Evolutionary conservation across 2,888 invertebrate species (phyloP).

Genomic region (Drosophila maculinotata): DNA sequence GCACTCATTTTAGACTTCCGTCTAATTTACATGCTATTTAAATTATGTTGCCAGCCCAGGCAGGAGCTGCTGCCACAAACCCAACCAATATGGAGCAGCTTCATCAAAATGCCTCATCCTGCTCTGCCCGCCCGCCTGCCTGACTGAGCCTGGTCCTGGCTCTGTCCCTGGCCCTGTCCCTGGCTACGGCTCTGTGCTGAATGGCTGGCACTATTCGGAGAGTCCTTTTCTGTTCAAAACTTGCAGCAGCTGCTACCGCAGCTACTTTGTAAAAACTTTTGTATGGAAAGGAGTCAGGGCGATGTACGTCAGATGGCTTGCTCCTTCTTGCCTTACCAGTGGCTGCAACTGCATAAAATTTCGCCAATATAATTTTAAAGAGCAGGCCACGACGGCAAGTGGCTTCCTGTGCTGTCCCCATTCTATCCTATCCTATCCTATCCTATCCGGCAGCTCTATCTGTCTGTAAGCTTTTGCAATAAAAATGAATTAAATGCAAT

Average conservation of each 20-base stretch:
- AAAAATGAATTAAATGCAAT: slow-evolving; percentile 81
- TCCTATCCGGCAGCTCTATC: slow-evolving; percentile 55
- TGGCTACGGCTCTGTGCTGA: slow-evolving; percentile 42
- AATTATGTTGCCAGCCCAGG: slow-evolving; percentile 68
- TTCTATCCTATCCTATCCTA: slow-evolving; percentile 20
- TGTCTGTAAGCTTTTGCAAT: slow-evolving; percentile 79
- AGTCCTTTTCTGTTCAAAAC: slow-evolving; percentile 62
- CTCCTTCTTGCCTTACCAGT: slow-evolving; percentile 38
- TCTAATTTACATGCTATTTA: slow-evolving; percentile 81
- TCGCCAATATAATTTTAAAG: slow-evolving; percentile 81
- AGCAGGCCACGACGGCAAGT: slow-evolving; percentile 67
- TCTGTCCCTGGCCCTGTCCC: slow-evolving; percentile 26
- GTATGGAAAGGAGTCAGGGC: slow-evolving; percentile 38
- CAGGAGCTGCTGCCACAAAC: slow-evolving; percentile 6
- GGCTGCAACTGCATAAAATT: slow-evolving; percentile 74
- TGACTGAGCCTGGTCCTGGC: slow-evolving; percentile 16
- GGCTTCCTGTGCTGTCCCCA: slow-evolving; percentile 56
- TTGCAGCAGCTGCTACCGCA: slow-evolving; percentile 70
- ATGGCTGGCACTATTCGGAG: slow-evolving; percentile 41
- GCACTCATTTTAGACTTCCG: slow-evolving; percentile 80
- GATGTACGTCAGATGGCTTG: slow-evolving; percentile 30
- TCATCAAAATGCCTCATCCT: slow-evolving; percentile 74
- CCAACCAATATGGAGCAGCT: slow-evolving; percentile 70
- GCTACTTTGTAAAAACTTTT: slow-evolving; percentile 81
- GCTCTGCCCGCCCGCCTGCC: slow-evolving; percentile 21